These are phyloP conservation scores for Takifugu bimaculatus DNA, from an alignment of 2,113 vertebrate species.

Conservation along the genomic window DNA sequence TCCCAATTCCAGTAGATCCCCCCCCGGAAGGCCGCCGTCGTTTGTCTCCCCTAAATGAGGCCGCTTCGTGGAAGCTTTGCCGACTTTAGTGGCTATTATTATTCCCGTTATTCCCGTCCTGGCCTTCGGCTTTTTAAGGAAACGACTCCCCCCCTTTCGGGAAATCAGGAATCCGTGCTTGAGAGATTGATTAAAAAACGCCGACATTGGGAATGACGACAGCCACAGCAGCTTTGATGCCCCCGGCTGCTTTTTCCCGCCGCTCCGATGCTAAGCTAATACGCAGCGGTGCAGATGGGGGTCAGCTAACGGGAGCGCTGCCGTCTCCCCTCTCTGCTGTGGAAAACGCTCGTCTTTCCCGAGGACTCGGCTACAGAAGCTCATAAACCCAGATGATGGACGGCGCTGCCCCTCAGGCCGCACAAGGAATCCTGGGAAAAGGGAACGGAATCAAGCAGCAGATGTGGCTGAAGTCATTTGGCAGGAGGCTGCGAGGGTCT, in stretches of 20 bases:
- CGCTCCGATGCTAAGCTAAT: constrained; percentile 50
- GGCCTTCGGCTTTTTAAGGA: no score
- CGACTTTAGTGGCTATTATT: constrained; percentile 36
- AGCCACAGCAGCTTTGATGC: constrained; percentile 16
- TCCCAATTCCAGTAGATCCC: not conserved
- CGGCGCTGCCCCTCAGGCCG: constrained; percentile 10
- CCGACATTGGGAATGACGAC: constrained; percentile 2
- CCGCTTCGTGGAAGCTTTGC: constrained; percentile 41
- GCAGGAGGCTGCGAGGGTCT: no score
- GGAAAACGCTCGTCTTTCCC: constrained; percentile 21
- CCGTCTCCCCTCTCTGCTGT: constrained; percentile 50
- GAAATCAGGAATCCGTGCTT: constrained; percentile 18
- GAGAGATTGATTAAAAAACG: constrained; percentile 58
- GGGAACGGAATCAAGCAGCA: not conserved
- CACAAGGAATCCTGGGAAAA: constrained; percentile 9
- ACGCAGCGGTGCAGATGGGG: constrained; percentile 39
- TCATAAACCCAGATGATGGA: constrained; percentile 15
- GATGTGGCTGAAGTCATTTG: no score
- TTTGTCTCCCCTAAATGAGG: constrained; percentile 30
- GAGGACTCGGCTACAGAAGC: constrained; percentile 17
- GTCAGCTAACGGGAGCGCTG: constrained; percentile 54
- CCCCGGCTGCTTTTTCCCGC: not conserved
- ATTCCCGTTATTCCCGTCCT: not conserved
- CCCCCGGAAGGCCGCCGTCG: not conserved
- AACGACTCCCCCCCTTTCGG: no score